These are phyloP conservation scores for Pyxicephalus adspersus DNA, from an alignment of 2,113 vertebrate species.

Conservation along the genomic window DNA sequence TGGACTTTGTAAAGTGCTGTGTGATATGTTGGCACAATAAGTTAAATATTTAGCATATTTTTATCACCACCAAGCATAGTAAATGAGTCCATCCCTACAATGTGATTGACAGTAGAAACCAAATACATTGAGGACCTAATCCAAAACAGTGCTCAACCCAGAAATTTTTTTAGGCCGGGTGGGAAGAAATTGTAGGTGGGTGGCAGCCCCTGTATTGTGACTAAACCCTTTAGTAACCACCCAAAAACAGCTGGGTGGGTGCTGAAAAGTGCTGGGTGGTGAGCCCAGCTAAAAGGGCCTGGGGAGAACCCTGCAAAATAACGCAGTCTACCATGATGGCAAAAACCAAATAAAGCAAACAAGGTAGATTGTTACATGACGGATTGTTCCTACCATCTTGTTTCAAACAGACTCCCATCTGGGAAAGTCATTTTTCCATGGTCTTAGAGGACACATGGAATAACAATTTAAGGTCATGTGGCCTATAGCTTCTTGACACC, in stretches of 20 bases:
- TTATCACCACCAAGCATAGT: background rate
- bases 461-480: constrained; percentile 42
- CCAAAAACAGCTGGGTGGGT: too few species aligned
- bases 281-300: too few species aligned
- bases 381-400: background rate
- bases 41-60: too few species aligned
- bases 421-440: constrained; percentile 37
- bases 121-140: background rate
- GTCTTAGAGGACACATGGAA: constrained; percentile 35
- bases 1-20: too few species aligned
- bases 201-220: too few species aligned
- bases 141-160: constrained; percentile 3
- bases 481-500: constrained; percentile 38
- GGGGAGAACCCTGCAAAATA: too few species aligned
- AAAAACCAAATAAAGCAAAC: background rate
- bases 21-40: too few species aligned
- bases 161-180: background rate
- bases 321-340: background rate
- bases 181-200: too few species aligned
- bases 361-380: background rate
- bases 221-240: too few species aligned
- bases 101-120: background rate
- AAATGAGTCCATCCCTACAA: background rate
- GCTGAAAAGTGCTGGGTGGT: too few species aligned
- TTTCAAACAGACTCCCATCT: constrained; percentile 18